Evolutionary conservation across 2,113 vertebrate genomes (phyloP).

Genomic region (Grantiella picta): DNA sequence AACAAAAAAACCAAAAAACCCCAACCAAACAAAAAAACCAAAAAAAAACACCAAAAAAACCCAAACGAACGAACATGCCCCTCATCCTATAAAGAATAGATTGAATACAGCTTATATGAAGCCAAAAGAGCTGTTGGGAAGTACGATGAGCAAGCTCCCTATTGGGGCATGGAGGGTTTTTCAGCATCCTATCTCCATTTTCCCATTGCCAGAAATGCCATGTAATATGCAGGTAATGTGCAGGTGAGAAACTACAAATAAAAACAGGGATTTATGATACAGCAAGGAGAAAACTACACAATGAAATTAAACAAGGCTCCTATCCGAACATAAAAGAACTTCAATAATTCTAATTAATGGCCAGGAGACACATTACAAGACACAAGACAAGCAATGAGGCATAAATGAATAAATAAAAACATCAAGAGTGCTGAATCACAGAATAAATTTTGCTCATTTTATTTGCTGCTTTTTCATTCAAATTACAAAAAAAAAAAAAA

Average conservation of each 20-base stretch:
- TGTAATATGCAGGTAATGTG: background rate
- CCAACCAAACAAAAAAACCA: background rate
- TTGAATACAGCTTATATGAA: background rate
- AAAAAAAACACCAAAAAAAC: background rate
- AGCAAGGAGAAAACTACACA: background rate
- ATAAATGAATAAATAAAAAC: conserved; percentile 19
- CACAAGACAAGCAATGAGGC: background rate
- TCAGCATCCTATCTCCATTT: background rate
- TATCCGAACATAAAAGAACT: background rate
- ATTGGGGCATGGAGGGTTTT: fast-evolving
- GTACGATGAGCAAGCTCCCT: background rate
- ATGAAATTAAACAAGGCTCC: conserved; percentile 9
- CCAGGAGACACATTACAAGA: background rate
- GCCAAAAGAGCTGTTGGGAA: background rate
- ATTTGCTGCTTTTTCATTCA: background rate
- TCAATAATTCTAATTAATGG: conserved; percentile 9
- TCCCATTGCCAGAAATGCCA: background rate
- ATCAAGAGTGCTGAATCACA: background rate
- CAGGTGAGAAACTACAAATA: background rate
- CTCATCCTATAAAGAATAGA: background rate
- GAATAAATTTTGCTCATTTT: background rate
- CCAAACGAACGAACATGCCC: background rate
- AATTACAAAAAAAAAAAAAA: background rate
- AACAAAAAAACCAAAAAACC: background rate
- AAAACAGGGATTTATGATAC: background rate